Evolutionary conservation across 1,140 invertebrate genomes (phyloP).

Genomic region (Brachionus asplanchnoidis): DNA sequence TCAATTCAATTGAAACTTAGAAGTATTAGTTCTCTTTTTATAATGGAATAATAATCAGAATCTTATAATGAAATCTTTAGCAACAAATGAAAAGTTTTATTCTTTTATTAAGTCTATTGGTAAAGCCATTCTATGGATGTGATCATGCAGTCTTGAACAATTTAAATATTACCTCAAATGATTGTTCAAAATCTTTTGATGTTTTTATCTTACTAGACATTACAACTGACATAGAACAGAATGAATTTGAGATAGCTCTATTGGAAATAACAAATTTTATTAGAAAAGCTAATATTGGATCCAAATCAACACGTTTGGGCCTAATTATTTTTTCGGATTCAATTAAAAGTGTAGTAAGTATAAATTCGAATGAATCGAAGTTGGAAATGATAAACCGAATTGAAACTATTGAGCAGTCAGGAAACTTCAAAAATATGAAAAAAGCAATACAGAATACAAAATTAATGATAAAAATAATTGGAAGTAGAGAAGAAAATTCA

Average conservation of each 20-base stretch:
- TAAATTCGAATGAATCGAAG: not conserved
- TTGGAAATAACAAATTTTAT: not conserved
- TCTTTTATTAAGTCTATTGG: not conserved
- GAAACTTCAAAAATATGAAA: not conserved
- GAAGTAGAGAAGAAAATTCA: not conserved
- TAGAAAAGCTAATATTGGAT: not conserved
- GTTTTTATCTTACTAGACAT: not conserved
- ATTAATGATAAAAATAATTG: not conserved
- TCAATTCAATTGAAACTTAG: not conserved
- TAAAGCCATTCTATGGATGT: not conserved
- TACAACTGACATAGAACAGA: not conserved
- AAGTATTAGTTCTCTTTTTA: not conserved
- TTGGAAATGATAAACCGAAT: not conserved
- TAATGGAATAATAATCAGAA: not conserved
- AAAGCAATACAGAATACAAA: not conserved
- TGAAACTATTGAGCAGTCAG: not conserved
- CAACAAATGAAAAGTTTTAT: not conserved
- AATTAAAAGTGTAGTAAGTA: not conserved
- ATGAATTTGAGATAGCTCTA: not conserved
- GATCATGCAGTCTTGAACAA: not conserved
- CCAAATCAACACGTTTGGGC: not conserved
- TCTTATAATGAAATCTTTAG: not conserved
- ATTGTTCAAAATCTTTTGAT: not conserved
- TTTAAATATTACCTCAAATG: not conserved
- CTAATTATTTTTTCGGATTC: not conserved